A percentile compares a stretch with the other conserved stretches of the same genome.
phyloP scores from a whole-genome alignment of 2,797 vertebrate species.

The Thunnus albacares region DNA sequence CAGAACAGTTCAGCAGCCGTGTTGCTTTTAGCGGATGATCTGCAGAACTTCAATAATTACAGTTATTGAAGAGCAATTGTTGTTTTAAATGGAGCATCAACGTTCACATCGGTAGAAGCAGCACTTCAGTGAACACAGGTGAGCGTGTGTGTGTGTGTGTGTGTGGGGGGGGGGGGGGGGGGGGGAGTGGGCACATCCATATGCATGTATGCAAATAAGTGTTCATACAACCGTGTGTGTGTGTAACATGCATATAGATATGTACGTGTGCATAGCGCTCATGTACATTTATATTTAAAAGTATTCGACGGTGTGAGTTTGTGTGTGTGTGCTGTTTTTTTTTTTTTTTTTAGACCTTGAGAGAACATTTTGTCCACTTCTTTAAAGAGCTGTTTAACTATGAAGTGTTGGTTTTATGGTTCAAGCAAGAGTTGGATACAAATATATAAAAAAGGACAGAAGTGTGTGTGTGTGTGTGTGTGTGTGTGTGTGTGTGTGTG shows the following conservation, averaged over 20 bases:
- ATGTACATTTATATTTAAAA: slow-evolving; percentile 3
- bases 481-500: slow-evolving; percentile 22
- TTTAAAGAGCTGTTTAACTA: neutral
- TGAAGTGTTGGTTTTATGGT: neutral
- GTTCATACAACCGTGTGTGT: slow-evolving; percentile 2
- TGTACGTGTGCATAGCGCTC: slow-evolving; percentile 7
- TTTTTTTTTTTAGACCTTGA: neutral
- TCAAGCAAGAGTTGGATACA: neutral
- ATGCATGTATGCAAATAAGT: slow-evolving; percentile 35
- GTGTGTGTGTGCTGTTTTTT: neutral
- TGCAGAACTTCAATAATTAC: no score
- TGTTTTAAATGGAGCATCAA: neutral
- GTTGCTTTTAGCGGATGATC: no score
- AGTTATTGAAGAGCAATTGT: neutral
- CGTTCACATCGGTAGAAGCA: neutral
- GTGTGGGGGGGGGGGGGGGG: no score
- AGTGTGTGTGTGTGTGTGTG: slow-evolving; percentile 2
- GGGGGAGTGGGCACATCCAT: slow-evolving; percentile 24
- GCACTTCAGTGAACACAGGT: neutral
- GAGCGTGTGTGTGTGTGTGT: slow-evolving; percentile 11
- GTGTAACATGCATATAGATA: slow-evolving; percentile 12
- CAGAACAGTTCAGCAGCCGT: no score
- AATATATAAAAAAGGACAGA: no score
- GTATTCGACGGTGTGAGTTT: neutral
- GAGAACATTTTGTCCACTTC: neutral